Conservation (phyloP, 2,888 invertebrate species). For the Drosophila yooni region DNA sequence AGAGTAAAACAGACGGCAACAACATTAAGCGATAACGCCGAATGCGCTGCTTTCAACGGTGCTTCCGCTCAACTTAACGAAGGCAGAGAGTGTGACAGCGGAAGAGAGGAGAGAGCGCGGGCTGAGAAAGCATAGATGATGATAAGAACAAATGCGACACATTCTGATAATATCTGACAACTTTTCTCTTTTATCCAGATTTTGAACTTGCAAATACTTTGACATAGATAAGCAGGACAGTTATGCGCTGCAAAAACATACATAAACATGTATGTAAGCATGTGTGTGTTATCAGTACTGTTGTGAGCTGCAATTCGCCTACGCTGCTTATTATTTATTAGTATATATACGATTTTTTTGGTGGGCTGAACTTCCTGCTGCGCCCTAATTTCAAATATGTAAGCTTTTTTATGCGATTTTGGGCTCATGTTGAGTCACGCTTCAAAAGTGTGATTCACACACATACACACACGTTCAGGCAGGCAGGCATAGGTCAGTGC, state of each 20-base stretch:
- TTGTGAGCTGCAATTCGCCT: slow-evolving; percentile 10
- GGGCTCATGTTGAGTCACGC: slow-evolving; percentile 55
- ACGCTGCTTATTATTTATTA: background rate
- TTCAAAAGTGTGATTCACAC: slow-evolving; percentile 61
- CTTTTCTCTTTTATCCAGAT: background rate
- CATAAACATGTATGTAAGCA: background rate
- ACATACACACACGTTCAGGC: slow-evolving; percentile 21
- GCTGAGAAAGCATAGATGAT: slow-evolving; percentile 6
- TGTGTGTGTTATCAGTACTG: slow-evolving; percentile 2
- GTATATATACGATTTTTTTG: background rate
- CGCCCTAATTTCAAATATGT: slow-evolving; percentile 34
- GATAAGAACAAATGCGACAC: slow-evolving; percentile 32
- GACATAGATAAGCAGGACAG: background rate
- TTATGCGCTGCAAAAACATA: background rate
- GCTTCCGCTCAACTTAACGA: slow-evolving; percentile 42
- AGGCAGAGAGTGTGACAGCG: slow-evolving; percentile 1
- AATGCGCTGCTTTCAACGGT: slow-evolving; percentile 54
- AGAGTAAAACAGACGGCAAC: slow-evolving; percentile 18
- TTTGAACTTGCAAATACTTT: slow-evolving; percentile 1
- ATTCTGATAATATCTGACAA: slow-evolving; percentile 4
- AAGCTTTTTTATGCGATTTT: background rate
- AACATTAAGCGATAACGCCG: slow-evolving; percentile 31
- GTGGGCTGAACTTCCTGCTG: slow-evolving; percentile 26
- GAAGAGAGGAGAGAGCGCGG: slow-evolving; percentile 5
- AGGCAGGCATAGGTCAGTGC: slow-evolving; percentile 21